Conservation (phyloP, 1,140 invertebrate species). For the Pinna nobilis region DNA sequence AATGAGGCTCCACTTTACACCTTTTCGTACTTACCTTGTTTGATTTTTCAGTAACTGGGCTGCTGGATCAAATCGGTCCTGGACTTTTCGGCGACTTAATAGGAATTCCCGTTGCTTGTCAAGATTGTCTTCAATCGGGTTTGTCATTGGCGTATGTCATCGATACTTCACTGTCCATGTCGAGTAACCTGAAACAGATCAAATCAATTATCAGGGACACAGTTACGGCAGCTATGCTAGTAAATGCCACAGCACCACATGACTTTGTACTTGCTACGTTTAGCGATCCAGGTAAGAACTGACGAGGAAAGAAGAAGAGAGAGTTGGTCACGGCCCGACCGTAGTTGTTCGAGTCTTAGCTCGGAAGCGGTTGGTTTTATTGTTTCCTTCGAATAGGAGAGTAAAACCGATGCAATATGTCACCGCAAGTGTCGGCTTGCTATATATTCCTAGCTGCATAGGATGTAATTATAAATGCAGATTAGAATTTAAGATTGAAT, state of each 20-base stretch:
- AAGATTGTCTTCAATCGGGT: constrained; percentile 17
- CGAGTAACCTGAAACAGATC: constrained; percentile 29
- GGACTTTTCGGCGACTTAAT: constrained; percentile 20
- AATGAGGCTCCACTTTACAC: too few relatives aligned
- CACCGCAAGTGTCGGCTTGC: too few relatives aligned
- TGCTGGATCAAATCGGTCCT: constrained; percentile 20
- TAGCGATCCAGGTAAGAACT: constrained; percentile 41
- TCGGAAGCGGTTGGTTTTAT: too few relatives aligned
- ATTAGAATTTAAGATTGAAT: too few relatives aligned
- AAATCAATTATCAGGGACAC: constrained; percentile 32
- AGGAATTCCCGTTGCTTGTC: constrained; percentile 13
- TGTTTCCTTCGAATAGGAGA: too few relatives aligned
- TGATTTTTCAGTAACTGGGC: constrained; percentile 13
- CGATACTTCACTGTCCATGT: constrained; percentile 44
- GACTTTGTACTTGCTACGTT: constrained; percentile 42
- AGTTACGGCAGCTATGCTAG: constrained; percentile 10
- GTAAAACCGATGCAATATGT: too few relatives aligned
- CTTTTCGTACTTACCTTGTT: neutral
- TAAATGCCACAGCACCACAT: constrained; percentile 4
- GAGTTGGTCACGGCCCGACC: too few relatives aligned
- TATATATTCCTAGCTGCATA: too few relatives aligned
- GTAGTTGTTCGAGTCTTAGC: too few relatives aligned
- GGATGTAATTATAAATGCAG: too few relatives aligned
- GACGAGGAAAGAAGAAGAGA: too few relatives aligned
- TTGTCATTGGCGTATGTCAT: constrained; percentile 39